A percentile compares a stretch with the other conserved stretches of the same genome.
Evolutionary conservation across 2,113 vertebrate genomes (phyloP).

Genomic region (Equus przewalskii): DNA sequence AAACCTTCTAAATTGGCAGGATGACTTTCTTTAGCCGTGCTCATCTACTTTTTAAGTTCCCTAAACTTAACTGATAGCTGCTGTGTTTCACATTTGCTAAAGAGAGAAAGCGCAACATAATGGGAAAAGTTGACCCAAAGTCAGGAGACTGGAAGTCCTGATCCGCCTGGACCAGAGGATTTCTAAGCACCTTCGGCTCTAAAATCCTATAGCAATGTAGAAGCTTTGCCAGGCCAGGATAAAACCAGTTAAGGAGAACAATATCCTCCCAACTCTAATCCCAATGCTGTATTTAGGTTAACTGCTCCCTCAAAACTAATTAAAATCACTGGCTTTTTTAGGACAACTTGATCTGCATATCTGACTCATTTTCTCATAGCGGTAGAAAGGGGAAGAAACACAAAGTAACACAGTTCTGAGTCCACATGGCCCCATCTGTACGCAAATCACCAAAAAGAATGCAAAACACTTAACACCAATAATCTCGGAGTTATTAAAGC

Average conservation of each 20-base stretch:
- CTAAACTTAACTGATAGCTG: neutral
- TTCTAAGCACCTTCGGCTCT: neutral
- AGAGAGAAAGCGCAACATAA: neutral
- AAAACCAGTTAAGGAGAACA: conserved; percentile 44
- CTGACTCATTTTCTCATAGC: conserved; percentile 63
- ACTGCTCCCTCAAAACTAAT: conserved; percentile 66
- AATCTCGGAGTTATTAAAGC: conserved; percentile 67
- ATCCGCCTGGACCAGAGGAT: neutral
- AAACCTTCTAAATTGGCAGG: neutral
- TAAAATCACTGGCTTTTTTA: conserved; percentile 70
- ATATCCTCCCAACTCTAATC: conserved; percentile 31
- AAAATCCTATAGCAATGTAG: neutral
- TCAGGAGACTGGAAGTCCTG: neutral
- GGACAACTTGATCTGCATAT: conserved; percentile 61
- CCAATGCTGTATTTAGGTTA: conserved; percentile 27
- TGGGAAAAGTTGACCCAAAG: neutral
- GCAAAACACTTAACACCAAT: conserved; percentile 47
- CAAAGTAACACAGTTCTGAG: conserved; percentile 37
- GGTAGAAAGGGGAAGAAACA: conserved; percentile 50
- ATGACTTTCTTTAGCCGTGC: neutral
- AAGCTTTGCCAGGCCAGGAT: neutral
- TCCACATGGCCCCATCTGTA: conserved; percentile 67
- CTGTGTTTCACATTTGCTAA: conserved; percentile 41
- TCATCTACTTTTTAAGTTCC: neutral
- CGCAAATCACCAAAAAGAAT: conserved; percentile 67